Conservation (phyloP, 2,888 invertebrate species). For the Hartigia nigra region DNA sequence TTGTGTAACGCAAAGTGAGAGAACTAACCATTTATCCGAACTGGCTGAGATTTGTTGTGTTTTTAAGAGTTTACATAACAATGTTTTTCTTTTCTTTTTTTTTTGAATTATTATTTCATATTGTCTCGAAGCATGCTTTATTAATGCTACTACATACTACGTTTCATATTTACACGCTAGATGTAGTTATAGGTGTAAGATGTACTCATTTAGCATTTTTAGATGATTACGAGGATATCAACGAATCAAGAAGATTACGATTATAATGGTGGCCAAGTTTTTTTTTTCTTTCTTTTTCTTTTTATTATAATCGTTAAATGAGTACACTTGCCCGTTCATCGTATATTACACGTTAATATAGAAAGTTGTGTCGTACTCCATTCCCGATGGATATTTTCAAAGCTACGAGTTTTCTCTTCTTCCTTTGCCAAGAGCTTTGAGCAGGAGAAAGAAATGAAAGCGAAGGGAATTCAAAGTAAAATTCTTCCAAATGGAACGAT, state of each 20-base stretch:
- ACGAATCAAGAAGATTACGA: neutral
- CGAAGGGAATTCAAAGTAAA: neutral
- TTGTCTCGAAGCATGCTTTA: constrained; percentile 57
- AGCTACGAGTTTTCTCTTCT: constrained; percentile 10
- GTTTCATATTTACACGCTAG: neutral
- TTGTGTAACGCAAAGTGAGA: constrained; percentile 21
- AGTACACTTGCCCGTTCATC: constrained; percentile 30
- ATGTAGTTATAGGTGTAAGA: neutral
- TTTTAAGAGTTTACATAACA: constrained; percentile 65
- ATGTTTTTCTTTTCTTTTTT: no score
- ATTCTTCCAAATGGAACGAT: constrained; percentile 28
- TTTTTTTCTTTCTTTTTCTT: neutral
- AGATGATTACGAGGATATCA: neutral
- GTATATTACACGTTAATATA: neutral
- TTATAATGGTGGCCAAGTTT: neutral
- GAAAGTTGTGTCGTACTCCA: neutral
- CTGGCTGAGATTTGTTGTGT: constrained; percentile 64
- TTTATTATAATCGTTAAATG: constrained; percentile 41
- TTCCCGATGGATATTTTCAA: constrained; percentile 25
- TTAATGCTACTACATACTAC: constrained; percentile 33
- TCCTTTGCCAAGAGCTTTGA: constrained; percentile 1
- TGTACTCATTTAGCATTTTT: neutral
- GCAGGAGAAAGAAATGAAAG: neutral
- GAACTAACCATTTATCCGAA: constrained; percentile 59
- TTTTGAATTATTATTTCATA: constrained; percentile 52